phyloP scores from a whole-genome alignment of 2,113 vertebrate genomes.

The cat (Felis catus) region DNA sequence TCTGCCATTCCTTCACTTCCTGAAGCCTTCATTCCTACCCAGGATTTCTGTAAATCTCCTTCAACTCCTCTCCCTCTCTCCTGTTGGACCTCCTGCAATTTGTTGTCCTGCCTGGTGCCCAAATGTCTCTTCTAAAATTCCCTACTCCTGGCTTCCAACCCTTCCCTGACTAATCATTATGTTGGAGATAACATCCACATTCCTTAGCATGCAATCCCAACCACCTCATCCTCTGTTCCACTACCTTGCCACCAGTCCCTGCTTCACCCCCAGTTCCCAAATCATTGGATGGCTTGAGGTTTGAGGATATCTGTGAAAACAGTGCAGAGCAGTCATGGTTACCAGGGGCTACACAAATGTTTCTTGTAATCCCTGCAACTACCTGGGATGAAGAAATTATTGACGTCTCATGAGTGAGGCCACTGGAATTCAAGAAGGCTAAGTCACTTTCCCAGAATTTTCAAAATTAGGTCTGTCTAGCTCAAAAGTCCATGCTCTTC shows the following conservation, averaged over 20 bases:
- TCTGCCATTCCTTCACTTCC: background rate
- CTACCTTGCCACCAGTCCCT: background rate
- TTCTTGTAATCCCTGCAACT: background rate
- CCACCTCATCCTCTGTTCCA: background rate
- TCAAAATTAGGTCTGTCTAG: background rate
- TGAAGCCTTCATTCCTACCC: background rate
- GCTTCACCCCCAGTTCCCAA: background rate
- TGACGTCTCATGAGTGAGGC: background rate
- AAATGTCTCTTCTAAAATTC: slow-evolving; percentile 30
- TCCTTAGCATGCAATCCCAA: background rate
- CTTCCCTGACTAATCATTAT: slow-evolving; percentile 62
- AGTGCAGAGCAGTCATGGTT: background rate
- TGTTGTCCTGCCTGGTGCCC: background rate
- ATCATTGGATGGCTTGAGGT: background rate
- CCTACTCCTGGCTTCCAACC: background rate
- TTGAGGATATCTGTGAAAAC: background rate
- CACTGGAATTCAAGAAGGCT: background rate
- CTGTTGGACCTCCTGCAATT: background rate
- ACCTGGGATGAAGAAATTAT: background rate
- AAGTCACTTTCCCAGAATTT: background rate
- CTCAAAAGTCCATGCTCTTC: background rate
- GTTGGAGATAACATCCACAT: slow-evolving; percentile 39
- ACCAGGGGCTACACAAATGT: background rate
- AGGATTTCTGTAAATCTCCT: background rate
- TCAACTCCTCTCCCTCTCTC: background rate